These are phyloP conservation scores for Zygogramma bicolorata DNA, from an alignment of 2,888 invertebrate species.

Conservation along the genomic window DNA sequence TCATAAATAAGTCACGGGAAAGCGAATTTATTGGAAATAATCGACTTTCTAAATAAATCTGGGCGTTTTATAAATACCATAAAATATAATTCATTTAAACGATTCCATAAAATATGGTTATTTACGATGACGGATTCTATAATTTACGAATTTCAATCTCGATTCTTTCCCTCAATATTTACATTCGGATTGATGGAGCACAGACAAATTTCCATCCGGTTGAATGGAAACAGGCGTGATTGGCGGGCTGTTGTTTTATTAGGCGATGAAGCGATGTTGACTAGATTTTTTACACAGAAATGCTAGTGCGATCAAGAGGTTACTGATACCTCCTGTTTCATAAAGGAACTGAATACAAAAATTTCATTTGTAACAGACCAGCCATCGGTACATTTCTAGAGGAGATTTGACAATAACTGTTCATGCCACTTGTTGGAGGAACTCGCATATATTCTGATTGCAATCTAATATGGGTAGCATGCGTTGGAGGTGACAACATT, in stretches of 20 bases:
- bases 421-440: no score
- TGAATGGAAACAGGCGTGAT: constrained; percentile 11
- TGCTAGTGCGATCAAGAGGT: neutral
- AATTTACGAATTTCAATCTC: constrained; percentile 46
- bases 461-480: no score
- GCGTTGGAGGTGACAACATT: no score
- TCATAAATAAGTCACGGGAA: constrained; percentile 56
- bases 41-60: constrained; percentile 59
- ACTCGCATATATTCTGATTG: no score
- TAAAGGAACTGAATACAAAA: no score
- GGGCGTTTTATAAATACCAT: constrained; percentile 57
- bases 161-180: constrained; percentile 47
- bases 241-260: neutral
- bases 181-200: constrained; percentile 46
- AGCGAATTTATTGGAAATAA: constrained; percentile 55
- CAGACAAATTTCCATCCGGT: constrained; percentile 36
- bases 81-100: constrained; percentile 60
- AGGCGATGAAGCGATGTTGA: neutral
- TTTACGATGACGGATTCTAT: constrained; percentile 57
- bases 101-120: constrained; percentile 57
- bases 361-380: no score
- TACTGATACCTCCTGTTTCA: no score
- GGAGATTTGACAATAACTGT: no score
- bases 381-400: no score
- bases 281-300: neutral